A percentile compares a stretch with the other conserved stretches of the same genome.
phyloP scores from a whole-genome alignment of 2,797 vertebrate genomes.

The Gobionotothen gibberifrons region DNA sequence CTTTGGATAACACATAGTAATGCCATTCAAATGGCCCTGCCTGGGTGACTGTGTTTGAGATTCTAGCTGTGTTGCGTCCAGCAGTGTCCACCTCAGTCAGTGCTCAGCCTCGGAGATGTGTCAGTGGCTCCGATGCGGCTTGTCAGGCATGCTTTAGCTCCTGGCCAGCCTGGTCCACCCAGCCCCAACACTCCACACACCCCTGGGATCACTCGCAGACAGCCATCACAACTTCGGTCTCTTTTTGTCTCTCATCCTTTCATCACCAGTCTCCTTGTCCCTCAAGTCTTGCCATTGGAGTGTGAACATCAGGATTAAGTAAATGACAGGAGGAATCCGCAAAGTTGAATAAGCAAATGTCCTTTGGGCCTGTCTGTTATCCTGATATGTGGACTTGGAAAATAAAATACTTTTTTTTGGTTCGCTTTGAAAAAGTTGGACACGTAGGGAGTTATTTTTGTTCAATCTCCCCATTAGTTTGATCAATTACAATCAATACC shows the following conservation, averaged over 20 bases:
- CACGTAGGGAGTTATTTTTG: constrained; percentile 23
- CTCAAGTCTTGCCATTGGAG: constrained; percentile 74
- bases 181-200: constrained; percentile 59
- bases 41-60: constrained; percentile 72
- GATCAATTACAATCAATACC: constrained; percentile 57
- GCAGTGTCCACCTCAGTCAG: constrained; percentile 77
- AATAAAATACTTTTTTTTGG: constrained; percentile 25
- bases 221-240: constrained; percentile 73
- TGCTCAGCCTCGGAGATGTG: constrained; percentile 73
- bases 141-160: constrained; percentile 82
- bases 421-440: constrained; percentile 36
- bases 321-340: constrained; percentile 74
- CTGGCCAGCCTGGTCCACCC: constrained; percentile 69
- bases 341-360: constrained; percentile 69
- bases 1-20: constrained; percentile 29
- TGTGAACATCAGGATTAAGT: constrained; percentile 80
- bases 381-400: constrained; percentile 46
- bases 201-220: constrained; percentile 79
- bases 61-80: constrained; percentile 64
- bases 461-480: constrained; percentile 45
- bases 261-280: constrained; percentile 74
- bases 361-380: constrained; percentile 66
- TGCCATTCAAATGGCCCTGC: constrained; percentile 62
- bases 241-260: constrained; percentile 73
- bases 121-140: constrained; percentile 83